These are phyloP conservation scores for Cyrtorhinus lividipennis DNA, from an alignment of 1,140 invertebrate species.

Conservation along the genomic window DNA sequence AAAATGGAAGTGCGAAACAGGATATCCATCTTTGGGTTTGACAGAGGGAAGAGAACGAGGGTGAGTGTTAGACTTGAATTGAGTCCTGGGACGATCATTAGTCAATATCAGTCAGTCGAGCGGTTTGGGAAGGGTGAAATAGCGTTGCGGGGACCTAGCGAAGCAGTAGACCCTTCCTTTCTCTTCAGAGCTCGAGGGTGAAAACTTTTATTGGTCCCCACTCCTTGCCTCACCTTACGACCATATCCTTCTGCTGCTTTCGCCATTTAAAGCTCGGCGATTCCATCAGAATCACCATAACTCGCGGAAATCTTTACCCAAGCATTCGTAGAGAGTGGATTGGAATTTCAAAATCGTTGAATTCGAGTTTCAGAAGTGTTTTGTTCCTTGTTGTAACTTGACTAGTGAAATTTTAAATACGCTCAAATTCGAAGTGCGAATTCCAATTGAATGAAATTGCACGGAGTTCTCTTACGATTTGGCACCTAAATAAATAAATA, in stretches of 20 bases:
- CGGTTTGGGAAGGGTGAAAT: conserved; percentile 2
- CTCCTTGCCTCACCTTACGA: neutral
- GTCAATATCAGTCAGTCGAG: conserved; percentile 15
- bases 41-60: conserved; percentile 12
- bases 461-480: too few relatives aligned
- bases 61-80: conserved; percentile 11
- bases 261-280: too few relatives aligned
- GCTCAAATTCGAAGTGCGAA: too few relatives aligned
- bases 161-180: conserved; percentile 1
- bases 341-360: too few relatives aligned
- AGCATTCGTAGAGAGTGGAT: too few relatives aligned
- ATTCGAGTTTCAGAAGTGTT: too few relatives aligned
- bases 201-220: conserved; percentile 8
- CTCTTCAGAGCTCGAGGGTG: conserved; percentile 4
- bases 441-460: too few relatives aligned
- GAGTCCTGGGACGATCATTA: conserved; percentile 13
- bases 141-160: neutral
- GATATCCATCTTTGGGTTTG: conserved; percentile 17
- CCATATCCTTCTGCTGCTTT: neutral
- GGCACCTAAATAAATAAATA: too few relatives aligned
- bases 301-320: too few relatives aligned
- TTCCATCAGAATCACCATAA: too few relatives aligned
- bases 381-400: too few relatives aligned
- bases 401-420: too few relatives aligned
- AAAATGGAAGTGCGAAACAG: conserved; percentile 16